Evolutionary conservation across 2,797 vertebrate genomes (phyloP).

Genomic region (Halcyon smyrnensis): DNA sequence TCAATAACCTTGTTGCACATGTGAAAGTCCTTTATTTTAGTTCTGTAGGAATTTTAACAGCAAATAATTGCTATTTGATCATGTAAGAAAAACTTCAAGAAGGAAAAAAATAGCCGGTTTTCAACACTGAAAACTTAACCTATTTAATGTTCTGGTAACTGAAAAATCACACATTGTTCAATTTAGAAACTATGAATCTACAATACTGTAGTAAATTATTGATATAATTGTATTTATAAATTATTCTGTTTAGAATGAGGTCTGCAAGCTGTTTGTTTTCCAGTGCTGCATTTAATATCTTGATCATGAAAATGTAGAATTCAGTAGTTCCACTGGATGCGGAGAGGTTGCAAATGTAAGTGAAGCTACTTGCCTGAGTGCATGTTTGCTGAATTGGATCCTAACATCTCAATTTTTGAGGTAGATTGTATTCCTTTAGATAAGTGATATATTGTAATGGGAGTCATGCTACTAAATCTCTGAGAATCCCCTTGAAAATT

Average conservation of each 20-base stretch:
- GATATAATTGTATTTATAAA: not conserved
- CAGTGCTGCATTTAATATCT: not conserved
- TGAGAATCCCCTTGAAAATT: not conserved
- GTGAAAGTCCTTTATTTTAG: not conserved
- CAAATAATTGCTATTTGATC: not conserved
- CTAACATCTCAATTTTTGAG: not conserved
- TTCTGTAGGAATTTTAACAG: not conserved
- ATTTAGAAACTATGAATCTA: not conserved
- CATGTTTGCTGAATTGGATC: not conserved
- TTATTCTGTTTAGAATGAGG: not conserved
- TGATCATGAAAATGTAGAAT: not conserved
- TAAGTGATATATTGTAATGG: not conserved
- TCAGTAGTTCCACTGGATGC: not conserved
- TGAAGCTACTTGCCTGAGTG: not conserved
- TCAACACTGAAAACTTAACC: not conserved
- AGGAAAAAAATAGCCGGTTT: not conserved
- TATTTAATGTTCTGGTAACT: not conserved
- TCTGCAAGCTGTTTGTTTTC: not conserved
- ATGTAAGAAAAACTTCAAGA: not conserved
- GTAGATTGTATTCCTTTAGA: not conserved
- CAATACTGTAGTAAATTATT: not conserved
- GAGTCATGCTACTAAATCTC: not conserved
- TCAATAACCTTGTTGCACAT: not conserved
- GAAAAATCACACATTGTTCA: not conserved
- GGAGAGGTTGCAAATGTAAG: not conserved